phyloP scores from a whole-genome alignment of 2,797 vertebrate genomes.

The Clangula hyemalis region DNA sequence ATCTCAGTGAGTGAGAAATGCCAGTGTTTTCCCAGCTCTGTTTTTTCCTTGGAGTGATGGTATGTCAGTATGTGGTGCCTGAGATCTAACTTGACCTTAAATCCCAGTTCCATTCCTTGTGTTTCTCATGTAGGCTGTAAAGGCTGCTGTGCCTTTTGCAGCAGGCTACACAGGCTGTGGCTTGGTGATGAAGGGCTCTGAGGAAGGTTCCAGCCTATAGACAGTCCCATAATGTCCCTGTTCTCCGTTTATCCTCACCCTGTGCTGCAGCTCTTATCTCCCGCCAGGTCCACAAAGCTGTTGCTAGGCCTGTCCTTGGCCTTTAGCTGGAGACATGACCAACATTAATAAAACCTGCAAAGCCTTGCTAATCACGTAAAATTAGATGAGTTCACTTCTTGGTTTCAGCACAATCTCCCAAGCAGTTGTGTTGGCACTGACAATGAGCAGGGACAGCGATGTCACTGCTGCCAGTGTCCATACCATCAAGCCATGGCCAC shows the following conservation, averaged over 20 bases:
- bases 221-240: not conserved
- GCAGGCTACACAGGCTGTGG: not conserved
- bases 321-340: not conserved
- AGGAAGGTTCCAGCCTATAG: not conserved
- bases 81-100: not conserved
- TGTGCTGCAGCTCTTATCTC: not conserved
- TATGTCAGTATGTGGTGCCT: not conserved
- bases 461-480: not conserved
- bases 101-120: not conserved
- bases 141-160: not conserved
- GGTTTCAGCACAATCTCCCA: not conserved
- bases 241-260: not conserved
- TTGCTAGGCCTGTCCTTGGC: not conserved
- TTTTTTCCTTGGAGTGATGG: not conserved
- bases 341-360: not conserved
- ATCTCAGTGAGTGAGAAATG: not conserved
- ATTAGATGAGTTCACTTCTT: not conserved
- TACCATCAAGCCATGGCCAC: not conserved
- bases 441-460: not conserved
- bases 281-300: not conserved
- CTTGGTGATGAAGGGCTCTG: not conserved
- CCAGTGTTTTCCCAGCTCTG: not conserved
- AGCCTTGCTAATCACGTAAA: not conserved
- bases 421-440: not conserved
- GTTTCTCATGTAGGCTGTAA: not conserved